Conservation (phyloP, 2,888 invertebrate species). For the Incurvaria masculella region DNA sequence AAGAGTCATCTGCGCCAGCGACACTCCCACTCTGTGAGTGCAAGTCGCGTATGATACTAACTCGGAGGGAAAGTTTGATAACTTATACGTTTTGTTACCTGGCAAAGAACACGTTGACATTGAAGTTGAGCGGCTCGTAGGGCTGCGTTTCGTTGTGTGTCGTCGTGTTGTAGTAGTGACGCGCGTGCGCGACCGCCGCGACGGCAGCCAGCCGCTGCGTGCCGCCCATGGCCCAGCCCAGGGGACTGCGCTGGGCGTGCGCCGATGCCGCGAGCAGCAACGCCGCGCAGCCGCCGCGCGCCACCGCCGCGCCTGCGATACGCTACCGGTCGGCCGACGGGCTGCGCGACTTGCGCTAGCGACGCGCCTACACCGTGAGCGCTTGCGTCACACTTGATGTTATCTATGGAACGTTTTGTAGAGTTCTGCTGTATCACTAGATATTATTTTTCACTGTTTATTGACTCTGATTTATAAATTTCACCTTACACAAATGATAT, state of each 20-base stretch:
- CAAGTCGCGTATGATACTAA: neutral
- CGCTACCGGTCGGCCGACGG: too few relatives aligned
- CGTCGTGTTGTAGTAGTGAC: slow-evolving; percentile 46
- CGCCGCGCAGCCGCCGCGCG: slow-evolving; percentile 30
- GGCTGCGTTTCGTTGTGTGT: slow-evolving; percentile 36
- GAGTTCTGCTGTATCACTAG: too few relatives aligned
- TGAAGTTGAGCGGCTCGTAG: slow-evolving; percentile 25
- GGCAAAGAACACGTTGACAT: slow-evolving; percentile 68
- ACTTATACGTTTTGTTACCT: slow-evolving; percentile 64
- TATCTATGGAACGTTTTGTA: too few relatives aligned
- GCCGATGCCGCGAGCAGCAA: slow-evolving; percentile 39
- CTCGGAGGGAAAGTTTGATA: too few relatives aligned
- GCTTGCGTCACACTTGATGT: too few relatives aligned
- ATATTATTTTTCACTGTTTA: too few relatives aligned
- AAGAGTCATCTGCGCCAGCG: too few relatives aligned
- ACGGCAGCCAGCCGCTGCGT: slow-evolving; percentile 61
- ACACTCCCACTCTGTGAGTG: too few relatives aligned
- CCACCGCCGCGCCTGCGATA: slow-evolving; percentile 31
- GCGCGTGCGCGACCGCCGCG: slow-evolving; percentile 46
- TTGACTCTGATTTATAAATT: too few relatives aligned
- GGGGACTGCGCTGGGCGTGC: slow-evolving; percentile 49
- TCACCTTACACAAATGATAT: too few relatives aligned
- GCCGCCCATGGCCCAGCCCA: slow-evolving; percentile 64
- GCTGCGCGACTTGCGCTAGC: too few relatives aligned
- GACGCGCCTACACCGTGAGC: too few relatives aligned